These are phyloP conservation scores for Pecten maximus DNA, from an alignment of 2,888 invertebrate species.

Conservation along the genomic window DNA sequence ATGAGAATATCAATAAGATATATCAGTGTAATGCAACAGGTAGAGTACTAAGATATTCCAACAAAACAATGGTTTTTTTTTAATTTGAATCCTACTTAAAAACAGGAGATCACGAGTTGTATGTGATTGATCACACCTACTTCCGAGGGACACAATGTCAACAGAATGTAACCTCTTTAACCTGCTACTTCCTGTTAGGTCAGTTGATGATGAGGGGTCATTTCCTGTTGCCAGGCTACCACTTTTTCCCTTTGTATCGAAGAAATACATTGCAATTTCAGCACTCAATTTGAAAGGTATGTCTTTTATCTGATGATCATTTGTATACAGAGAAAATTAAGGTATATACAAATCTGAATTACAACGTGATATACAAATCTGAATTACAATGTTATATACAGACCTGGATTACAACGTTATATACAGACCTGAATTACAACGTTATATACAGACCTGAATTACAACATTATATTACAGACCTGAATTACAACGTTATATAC, in stretches of 20 bases:
- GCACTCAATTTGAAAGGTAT: neutral
- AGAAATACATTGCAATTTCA: neutral
- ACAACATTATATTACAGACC: no score
- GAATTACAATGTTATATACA: no score
- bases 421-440: no score
- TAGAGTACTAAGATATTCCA: no score
- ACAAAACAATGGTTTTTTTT: neutral
- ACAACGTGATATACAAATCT: no score
- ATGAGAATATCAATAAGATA: no score
- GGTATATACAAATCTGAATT: no score
- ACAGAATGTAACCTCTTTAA: neutral
- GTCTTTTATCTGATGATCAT: neutral
- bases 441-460: no score
- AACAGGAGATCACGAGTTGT: neutral
- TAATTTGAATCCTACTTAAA: neutral
- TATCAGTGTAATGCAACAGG: no score
- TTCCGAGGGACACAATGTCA: neutral
- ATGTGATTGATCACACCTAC: neutral
- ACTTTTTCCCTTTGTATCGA: neutral
- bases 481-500: no score
- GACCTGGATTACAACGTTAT: no score
- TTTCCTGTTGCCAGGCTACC: neutral
- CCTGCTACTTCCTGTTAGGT: neutral
- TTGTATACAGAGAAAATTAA: no score
- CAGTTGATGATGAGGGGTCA: constrained; percentile 16